phyloP scores from a whole-genome alignment of 2,888 invertebrate genomes.

The Oxycera nigricornis region DNA sequence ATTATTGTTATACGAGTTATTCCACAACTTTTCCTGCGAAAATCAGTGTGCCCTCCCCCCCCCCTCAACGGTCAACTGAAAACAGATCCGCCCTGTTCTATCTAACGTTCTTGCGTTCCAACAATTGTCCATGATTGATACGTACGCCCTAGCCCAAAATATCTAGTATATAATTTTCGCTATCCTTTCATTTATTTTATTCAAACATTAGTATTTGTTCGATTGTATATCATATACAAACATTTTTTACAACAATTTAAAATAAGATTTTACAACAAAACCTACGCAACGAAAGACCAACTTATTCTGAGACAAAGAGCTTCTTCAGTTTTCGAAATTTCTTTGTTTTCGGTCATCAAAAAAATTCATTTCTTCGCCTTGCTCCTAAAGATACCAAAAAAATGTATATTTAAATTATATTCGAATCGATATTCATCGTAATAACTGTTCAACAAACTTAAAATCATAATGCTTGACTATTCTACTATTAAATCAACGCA shows the following conservation, averaged over 20 bases:
- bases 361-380: conserved; percentile 15
- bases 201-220: background rate
- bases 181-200: background rate
- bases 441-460: background rate
- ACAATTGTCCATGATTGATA: no score
- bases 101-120: no score
- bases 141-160: no score
- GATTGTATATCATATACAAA: background rate
- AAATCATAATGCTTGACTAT: background rate
- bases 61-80: no score
- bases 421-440: background rate
- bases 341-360: background rate
- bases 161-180: no score
- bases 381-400: conserved; percentile 11
- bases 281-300: background rate
- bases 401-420: background rate
- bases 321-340: background rate
- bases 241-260: conserved; percentile 28
- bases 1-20: no score
- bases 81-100: no score
- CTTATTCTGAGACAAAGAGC: background rate
- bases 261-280: background rate
- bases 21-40: no score
- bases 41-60: no score
- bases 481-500: no score